Conservation (phyloP, 1,140 invertebrate species). For the Limonius californicus region DNA sequence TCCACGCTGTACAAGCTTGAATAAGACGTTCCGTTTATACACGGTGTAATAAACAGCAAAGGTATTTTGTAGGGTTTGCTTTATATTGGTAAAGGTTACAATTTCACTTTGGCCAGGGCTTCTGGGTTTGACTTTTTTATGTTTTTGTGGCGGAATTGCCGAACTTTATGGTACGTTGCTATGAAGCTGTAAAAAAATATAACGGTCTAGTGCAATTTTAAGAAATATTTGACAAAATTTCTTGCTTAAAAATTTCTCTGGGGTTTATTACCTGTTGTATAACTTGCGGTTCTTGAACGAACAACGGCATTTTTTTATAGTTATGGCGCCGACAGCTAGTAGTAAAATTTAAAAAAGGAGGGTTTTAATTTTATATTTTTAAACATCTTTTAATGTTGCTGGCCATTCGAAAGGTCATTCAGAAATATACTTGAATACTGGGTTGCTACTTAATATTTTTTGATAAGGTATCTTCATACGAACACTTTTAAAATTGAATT, state of each 20-base stretch:
- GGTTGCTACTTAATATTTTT: too few species aligned
- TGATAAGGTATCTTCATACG: too few species aligned
- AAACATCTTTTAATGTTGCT: too few species aligned
- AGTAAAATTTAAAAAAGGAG: too few species aligned
- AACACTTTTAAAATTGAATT: too few species aligned
- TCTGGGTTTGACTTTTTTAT: constrained; percentile 2
- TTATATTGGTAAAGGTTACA: neutral
- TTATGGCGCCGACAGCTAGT: too few species aligned
- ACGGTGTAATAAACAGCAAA: neutral
- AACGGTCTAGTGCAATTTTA: constrained; percentile 1
- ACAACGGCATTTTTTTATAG: too few species aligned
- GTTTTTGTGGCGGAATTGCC: neutral
- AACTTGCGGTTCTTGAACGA: too few species aligned
- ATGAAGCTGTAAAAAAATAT: constrained; percentile 2
- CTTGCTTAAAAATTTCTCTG: too few species aligned
- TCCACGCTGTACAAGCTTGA: neutral
- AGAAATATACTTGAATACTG: too few species aligned
- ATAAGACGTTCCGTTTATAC: neutral
- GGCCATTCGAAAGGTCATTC: too few species aligned
- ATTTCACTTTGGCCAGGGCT: neutral
- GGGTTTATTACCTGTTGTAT: neutral
- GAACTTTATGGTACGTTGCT: neutral
- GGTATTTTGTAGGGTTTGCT: neutral
- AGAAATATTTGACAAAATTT: neutral
- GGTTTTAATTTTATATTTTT: too few species aligned